A percentile compares a stretch with the other conserved stretches of the same genome.
phyloP scores from a whole-genome alignment of 2,888 invertebrate genomes.

The Patella ulyssiponensis region DNA sequence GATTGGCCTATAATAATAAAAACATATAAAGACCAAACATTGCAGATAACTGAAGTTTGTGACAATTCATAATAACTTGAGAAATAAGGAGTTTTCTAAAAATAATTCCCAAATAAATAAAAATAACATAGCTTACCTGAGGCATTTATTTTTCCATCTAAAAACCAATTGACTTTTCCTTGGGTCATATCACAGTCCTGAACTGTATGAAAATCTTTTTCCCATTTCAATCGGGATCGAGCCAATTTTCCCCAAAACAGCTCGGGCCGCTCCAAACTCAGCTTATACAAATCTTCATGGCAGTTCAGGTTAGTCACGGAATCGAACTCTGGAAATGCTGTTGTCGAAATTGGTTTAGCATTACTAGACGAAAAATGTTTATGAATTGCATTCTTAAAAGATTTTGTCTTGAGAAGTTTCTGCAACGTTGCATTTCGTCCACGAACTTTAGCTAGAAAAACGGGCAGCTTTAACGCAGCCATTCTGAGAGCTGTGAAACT shows the following conservation, averaged over 20 bases:
- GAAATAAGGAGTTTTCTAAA: not conserved
- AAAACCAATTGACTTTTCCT: conserved; percentile 70
- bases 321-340: conserved; percentile 65
- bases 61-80: not conserved
- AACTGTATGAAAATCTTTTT: conserved; percentile 64
- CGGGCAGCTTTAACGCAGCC: not conserved
- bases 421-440: not conserved
- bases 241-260: conserved; percentile 72
- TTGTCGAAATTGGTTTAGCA: conserved; percentile 39
- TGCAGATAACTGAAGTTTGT: too few species aligned
- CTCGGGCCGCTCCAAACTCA: conserved; percentile 67
- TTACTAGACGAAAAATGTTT: not conserved
- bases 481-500: not conserved
- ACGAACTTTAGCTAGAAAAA: not conserved
- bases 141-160: conserved; percentile 71
- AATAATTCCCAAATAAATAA: not conserved
- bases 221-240: conserved; percentile 67
- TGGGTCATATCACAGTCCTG: conserved; percentile 64
- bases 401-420: not conserved
- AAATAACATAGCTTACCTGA: conserved; percentile 60
- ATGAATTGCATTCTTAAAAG: not conserved
- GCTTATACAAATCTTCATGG: conserved; percentile 66
- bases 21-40: too few species aligned
- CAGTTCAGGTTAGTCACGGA: conserved; percentile 47
- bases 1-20: too few species aligned